A percentile compares a stretch with the other conserved stretches of the same genome.
Conservation (phyloP, 2,113 vertebrate species). For the Reinhardtius hippoglossoides region DNA sequence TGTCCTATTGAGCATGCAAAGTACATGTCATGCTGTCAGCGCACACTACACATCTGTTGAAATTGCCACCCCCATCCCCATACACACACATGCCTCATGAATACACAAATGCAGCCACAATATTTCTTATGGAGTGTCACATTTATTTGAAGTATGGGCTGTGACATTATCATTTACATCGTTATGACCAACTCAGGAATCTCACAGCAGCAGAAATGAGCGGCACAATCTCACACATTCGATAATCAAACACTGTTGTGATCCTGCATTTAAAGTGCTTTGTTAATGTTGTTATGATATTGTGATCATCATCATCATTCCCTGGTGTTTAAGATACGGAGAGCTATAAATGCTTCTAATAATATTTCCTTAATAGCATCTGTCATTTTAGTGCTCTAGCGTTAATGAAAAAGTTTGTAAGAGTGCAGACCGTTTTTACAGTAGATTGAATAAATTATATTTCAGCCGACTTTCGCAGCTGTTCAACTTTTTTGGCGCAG, state of each 20-base stretch:
- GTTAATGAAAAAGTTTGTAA: background rate
- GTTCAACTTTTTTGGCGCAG: background rate
- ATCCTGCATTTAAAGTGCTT: constrained; percentile 39
- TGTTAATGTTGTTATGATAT: constrained; percentile 17
- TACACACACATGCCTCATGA: constrained; percentile 30
- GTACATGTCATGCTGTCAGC: constrained; percentile 75
- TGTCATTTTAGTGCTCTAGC: background rate
- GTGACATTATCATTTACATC: constrained; percentile 65
- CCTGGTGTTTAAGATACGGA: constrained; percentile 15
- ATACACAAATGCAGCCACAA: constrained; percentile 43
- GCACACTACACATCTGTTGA: constrained; percentile 69
- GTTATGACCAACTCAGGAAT: constrained; percentile 33
- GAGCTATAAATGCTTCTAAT: constrained; percentile 18
- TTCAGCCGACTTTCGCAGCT: background rate
- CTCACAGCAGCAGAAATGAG: constrained; percentile 20
- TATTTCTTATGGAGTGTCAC: constrained; percentile 50
- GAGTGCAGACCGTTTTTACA: constrained; percentile 1
- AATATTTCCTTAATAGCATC: constrained; percentile 12
- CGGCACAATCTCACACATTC: constrained; percentile 16
- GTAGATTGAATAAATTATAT: background rate
- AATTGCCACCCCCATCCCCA: constrained; percentile 56
- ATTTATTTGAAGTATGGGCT: constrained; percentile 61
- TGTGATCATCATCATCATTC: background rate
- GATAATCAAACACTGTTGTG: constrained; percentile 45
- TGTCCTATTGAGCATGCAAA: constrained; percentile 77